Base-by-base conservation (phyloP, 2,888 invertebrate genomes). In the Ethmia dodecea region DNA sequence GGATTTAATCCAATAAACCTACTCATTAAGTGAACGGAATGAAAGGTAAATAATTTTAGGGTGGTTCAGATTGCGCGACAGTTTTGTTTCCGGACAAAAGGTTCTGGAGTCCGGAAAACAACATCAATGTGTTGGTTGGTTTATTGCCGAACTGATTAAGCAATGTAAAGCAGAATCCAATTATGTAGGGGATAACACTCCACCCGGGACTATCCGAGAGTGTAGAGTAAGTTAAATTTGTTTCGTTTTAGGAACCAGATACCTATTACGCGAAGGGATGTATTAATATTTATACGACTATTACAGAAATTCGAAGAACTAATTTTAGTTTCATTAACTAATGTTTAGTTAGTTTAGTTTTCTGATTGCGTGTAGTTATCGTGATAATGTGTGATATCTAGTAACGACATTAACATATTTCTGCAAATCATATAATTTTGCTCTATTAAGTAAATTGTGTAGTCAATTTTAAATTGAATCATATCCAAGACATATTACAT, bases 1-100 rank as follows among this genome's bases (percentile, higher is more conserved):
- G 77, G 74, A 78, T 77, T 75, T 83, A 83, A 84, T 84, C 81
- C 80, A 81, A 83, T 84, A 81, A 84, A 81, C 70, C 81, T 79
- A 79, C 83, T 79, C 80, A 77, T 80, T 84, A 80, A 80, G 75
- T 74, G 74, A 76, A 67, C 71, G 66, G 67, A 80, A 83, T 74
- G 73, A 74, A 80, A 79, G 76, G 79, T 83, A 81, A 81, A 80
- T 81, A 77, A 80, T 81, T 78, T 81, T 72, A 73, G 66, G 71
- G 60, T 49, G 54, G 43, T 53, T 50, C 57, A 54, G 60, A 64
- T 60, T 61, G 54, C 51, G 55, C 56, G 52, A 58, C 68, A 57
- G 60, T 65, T 64, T 59, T 62, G 60, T 66, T 66, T 56, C 51
- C 37, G 50, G 51, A 46, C 47, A 51, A 55, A 60, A 56, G 62